Evolutionary conservation across 1,140 invertebrate species (phyloP), one percentile per base, ranked within the genome.

Genomic region (Trissolcus basalis): DNA sequence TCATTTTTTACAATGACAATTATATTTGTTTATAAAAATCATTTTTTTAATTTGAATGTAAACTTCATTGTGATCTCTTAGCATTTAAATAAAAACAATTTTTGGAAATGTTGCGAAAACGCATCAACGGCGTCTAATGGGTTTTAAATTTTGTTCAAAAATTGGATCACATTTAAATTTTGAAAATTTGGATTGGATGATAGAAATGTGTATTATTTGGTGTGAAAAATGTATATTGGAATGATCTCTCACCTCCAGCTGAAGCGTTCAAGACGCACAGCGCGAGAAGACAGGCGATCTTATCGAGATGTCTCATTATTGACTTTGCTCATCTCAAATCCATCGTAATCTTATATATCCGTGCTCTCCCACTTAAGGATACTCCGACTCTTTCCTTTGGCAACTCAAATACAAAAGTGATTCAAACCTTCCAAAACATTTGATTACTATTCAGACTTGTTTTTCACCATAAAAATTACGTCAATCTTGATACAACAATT

Each of bases 311-410:
- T 48, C 59, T 69, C 75, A 77, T 77, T 50, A 72, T 77, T 72
- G 64, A 72, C 68, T 77, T 72, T 65, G 48, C 48, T 71, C 69
- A 72, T 69, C 68, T 72, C 64, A 59, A 64, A 77, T 77, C 43
- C 63, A 72, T 50, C 69, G 68, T 61, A 63, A 53, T 68, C 75
- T 69, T 77, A 69, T 77, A 77, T 77, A 77, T 11, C 41, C 58
- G 51, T 43, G 16, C 10, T 9, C 75, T 63, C 75, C 75, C 75
- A 77, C 75, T 58, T 54, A 14, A 36, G 33, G 13, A 44, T 32
- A 53, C 43, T 9, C 11, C 14, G 2, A 19, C 48, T 58, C 33
- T 72, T 59, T 65, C 58, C 48, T 13, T 67, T 41, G 56, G 70
- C 43, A 13, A 44, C 6, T 6, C 2, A 61, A 69, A 68, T 9